Evolutionary conservation across 2,797 vertebrate species (phyloP), one percentile per base, ranked within the genome.

Genomic region (Menidia menidia): DNA sequence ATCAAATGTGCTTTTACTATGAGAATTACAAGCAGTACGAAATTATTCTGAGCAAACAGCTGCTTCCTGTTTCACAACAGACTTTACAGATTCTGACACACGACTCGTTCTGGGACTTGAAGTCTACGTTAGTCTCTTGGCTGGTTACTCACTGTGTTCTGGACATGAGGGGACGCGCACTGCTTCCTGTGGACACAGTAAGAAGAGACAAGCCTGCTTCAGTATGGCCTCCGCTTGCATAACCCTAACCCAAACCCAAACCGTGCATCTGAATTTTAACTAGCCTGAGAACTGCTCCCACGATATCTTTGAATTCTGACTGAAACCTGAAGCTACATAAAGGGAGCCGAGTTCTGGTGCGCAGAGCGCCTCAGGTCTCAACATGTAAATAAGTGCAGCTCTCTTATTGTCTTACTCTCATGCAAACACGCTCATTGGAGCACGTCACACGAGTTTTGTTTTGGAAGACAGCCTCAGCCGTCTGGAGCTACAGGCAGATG

Each of bases 101-200:
- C 69, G 60, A 10, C 5, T 25, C 48, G 32, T 64, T 59, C 4
- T 64, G 14, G 15, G 13, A 7, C n/a, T 54, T 0, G 35, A 52
- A 10, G 9, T 41, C 4, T 43, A n/a, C 14, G 16, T n/a, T n/a
- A 15, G 32, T 51, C 45, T 11, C 60, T 64, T 43, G 10, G 32
- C 18, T 69, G 11, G 48, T 67, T 75, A 96, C 96, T 97, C 93
- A 97, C 96, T 96, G 86, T 95, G 94, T 90, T 84, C 95, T 80
- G 92, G 91, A 87, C 88, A 77, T 82, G 94, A 93, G 80, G 85
- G 90, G 73, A 93, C 88, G 15, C 84, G 90, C 61, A 94, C 92
- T 7, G 81, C 86, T 82, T 96, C 96, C 97, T 98, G 89, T 69
- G 60, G 87, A 77, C 8, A 86, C 6, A 75, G 13, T 60, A 56